Conservation (phyloP, 2,797 vertebrate genomes). For the Argentina silus region DNA sequence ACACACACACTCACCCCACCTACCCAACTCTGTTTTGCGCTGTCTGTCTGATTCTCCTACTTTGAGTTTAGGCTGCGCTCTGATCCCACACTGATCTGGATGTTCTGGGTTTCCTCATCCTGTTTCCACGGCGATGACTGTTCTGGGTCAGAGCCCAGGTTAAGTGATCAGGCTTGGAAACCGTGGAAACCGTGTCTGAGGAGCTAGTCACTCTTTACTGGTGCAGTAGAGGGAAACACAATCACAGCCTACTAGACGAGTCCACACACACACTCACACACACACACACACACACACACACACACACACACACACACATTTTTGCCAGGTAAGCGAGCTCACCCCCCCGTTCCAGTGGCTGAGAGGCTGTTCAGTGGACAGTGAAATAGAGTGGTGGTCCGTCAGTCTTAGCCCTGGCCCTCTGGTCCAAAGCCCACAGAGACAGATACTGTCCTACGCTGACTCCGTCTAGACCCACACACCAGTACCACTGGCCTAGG, state of each 20-base stretch:
- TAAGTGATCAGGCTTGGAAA: slow-evolving; percentile 82
- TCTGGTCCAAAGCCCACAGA: slow-evolving; percentile 54
- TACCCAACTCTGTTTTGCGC: neutral
- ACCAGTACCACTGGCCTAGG: too few relatives aligned
- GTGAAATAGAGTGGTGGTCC: slow-evolving; percentile 73
- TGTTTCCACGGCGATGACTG: slow-evolving; percentile 66
- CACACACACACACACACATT: neutral
- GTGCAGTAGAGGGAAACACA: slow-evolving; percentile 44
- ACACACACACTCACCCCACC: neutral
- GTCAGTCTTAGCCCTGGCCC: slow-evolving; percentile 61
- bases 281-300: neutral
- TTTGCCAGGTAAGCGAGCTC: slow-evolving; percentile 63
- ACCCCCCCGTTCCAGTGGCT: slow-evolving; percentile 58
- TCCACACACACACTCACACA: neutral
- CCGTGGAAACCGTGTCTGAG: slow-evolving; percentile 68
- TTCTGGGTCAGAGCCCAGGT: slow-evolving; percentile 83
- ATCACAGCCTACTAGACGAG: slow-evolving; percentile 41
- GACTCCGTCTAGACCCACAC: too few relatives aligned
- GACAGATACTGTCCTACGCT: slow-evolving; percentile 25
- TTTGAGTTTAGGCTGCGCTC: slow-evolving; percentile 42
- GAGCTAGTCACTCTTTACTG: slow-evolving; percentile 67
- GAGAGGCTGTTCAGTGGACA: slow-evolving; percentile 72
- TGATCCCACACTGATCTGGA: slow-evolving; percentile 55
- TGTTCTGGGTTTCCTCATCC: slow-evolving; percentile 59
- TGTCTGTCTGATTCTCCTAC: neutral